phyloP scores from a whole-genome alignment of 2,797 vertebrate genomes.

The Melanotaenia nigrans region DNA sequence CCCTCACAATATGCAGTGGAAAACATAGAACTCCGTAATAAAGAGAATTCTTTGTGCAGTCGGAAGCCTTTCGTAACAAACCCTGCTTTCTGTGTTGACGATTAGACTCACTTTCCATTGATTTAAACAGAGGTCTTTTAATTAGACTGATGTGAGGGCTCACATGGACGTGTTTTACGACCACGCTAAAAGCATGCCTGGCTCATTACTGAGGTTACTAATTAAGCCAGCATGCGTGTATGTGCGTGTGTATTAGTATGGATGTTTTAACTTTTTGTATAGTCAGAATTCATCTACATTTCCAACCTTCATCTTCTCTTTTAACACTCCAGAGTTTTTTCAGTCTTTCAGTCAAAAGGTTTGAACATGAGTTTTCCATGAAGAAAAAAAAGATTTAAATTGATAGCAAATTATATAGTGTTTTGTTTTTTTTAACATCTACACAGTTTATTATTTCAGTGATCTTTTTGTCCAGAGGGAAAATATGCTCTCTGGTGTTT shows the following conservation, averaged over 20 bases:
- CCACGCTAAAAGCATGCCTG: slow-evolving; percentile 61
- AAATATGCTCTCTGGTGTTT: not conserved
- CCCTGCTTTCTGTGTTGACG: slow-evolving; percentile 29
- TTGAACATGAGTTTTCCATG: too few relatives aligned
- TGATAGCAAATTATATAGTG: not conserved
- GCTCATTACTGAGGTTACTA: slow-evolving; percentile 66
- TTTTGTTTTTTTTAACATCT: not conserved
- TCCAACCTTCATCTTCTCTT: too few relatives aligned
- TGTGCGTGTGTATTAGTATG: not conserved
- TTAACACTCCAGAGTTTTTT: too few relatives aligned
- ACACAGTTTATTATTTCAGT: not conserved
- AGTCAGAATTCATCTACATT: not conserved
- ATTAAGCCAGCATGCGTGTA: slow-evolving; percentile 45
- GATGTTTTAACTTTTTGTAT: not conserved
- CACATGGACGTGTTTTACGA: slow-evolving; percentile 65
- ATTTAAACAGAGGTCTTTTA: slow-evolving; percentile 62
- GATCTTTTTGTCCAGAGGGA: not conserved
- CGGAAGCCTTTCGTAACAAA: slow-evolving; percentile 32
- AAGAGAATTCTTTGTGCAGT: slow-evolving; percentile 34
- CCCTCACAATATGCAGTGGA: not conserved
- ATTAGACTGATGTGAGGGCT: slow-evolving; percentile 65
- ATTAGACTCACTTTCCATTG: slow-evolving; percentile 56
- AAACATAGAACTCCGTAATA: not conserved
- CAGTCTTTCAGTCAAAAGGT: too few relatives aligned
- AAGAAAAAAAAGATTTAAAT: too few relatives aligned